Conservation (phyloP, 2,113 vertebrate genomes). For the Syrmaticus mikado region DNA sequence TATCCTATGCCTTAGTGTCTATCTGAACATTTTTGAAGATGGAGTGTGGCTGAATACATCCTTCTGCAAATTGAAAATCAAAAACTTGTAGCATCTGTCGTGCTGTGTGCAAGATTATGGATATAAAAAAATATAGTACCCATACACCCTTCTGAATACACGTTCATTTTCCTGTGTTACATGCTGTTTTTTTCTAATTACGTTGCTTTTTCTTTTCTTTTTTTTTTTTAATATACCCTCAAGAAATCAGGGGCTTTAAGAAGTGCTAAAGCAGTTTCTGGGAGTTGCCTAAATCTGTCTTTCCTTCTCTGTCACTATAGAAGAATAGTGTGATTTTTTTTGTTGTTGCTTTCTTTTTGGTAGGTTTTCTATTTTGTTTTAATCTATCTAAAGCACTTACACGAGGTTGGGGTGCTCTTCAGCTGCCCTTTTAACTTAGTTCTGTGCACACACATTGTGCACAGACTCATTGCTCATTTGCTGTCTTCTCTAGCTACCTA, state of each 20-base stretch:
- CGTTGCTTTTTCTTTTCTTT: background rate
- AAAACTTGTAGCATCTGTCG: background rate
- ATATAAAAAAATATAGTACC: background rate
- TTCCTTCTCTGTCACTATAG: background rate
- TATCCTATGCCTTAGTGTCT: background rate
- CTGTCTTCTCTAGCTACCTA: background rate
- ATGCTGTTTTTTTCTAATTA: background rate
- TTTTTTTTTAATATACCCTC: background rate
- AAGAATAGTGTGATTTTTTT: background rate
- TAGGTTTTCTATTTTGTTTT: background rate
- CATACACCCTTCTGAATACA: background rate
- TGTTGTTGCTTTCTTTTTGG: background rate
- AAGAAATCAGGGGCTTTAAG: background rate
- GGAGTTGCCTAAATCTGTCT: background rate
- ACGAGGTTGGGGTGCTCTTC: background rate
- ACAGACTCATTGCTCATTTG: rapidly evolving
- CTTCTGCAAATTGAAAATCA: slow-evolving; percentile 6
- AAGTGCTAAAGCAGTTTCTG: background rate
- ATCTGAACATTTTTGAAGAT: slow-evolving; percentile 9
- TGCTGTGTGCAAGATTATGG: background rate
- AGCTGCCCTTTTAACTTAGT: background rate
- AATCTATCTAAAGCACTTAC: background rate
- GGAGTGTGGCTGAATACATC: background rate
- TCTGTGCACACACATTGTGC: rapidly evolving
- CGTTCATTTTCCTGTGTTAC: slow-evolving; percentile 5